Percentiles rank a stretch among this genome's conserved stretches.
Conservation (phyloP, 2,888 invertebrate species). For the Endotricha flammealis region DNA sequence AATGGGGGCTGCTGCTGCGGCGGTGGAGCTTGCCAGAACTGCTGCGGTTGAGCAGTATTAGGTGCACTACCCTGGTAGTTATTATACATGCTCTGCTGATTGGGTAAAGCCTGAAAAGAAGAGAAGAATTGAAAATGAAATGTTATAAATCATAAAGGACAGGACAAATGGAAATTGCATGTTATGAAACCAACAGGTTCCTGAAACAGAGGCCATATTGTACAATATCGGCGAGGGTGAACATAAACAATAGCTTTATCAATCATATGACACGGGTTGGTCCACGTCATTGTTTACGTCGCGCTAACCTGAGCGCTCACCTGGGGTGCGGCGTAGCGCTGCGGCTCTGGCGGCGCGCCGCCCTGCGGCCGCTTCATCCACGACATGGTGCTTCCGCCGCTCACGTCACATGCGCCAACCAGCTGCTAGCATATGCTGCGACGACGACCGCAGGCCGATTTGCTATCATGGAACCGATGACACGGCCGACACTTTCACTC, state of each 20-base stretch:
- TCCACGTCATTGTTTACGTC: constrained; percentile 73
- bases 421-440: constrained; percentile 58
- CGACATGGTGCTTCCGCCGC: constrained; percentile 60
- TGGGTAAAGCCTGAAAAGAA: constrained; percentile 53
- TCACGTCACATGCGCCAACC: constrained; percentile 70
- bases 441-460: constrained; percentile 50
- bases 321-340: constrained; percentile 53
- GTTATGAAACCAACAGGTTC: no score
- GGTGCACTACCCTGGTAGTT: constrained; percentile 42
- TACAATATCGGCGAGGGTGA: no score
- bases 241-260: not conserved
- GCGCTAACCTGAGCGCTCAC: constrained; percentile 54
- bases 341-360: constrained; percentile 43
- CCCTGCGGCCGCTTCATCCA: constrained; percentile 67
- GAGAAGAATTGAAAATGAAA: no score
- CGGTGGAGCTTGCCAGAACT: constrained; percentile 55
- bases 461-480: constrained; percentile 55
- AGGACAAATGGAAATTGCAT: no score
- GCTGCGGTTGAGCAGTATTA: constrained; percentile 41
- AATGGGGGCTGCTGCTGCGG: constrained; percentile 42
- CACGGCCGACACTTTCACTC: constrained; percentile 62
- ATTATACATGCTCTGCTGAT: constrained; percentile 54
- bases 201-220: no score
- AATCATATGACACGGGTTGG: constrained; percentile 20
- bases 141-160: no score